phyloP scores from a whole-genome alignment of 2,888 invertebrate species.

The Cheilosia pagana region DNA sequence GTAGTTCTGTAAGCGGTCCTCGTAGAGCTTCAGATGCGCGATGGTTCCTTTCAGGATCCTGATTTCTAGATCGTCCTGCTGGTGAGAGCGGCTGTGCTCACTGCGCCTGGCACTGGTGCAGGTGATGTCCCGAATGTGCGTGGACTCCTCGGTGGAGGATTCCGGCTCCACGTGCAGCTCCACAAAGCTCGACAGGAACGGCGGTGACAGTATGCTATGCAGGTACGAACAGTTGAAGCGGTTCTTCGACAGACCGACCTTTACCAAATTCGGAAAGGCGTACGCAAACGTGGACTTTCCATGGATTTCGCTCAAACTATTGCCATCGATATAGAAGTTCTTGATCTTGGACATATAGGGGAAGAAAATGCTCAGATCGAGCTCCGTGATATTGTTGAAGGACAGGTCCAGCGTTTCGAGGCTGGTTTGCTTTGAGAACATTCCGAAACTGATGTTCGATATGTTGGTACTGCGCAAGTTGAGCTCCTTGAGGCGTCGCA shows the following conservation, averaged over 20 bases:
- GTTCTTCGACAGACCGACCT: constrained; percentile 81
- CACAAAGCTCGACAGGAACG: constrained; percentile 79
- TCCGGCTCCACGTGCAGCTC: constrained; percentile 80
- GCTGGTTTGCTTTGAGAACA: constrained; percentile 82
- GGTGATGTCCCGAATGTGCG: constrained; percentile 82
- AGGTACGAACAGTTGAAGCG: constrained; percentile 82
- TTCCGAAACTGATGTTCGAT: constrained; percentile 80
- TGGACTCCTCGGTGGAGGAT: constrained; percentile 78
- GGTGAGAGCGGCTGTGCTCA: constrained; percentile 27
- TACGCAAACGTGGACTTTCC: constrained; percentile 80
- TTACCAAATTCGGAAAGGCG: constrained; percentile 80
- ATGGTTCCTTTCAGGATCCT: constrained; percentile 61
- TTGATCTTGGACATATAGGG: constrained; percentile 81
- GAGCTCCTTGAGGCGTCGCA: constrained; percentile 80
- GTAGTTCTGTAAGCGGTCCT: constrained; percentile 79
- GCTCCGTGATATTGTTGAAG: constrained; percentile 84
- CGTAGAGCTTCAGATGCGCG: constrained; percentile 77
- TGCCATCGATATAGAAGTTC: constrained; percentile 81
- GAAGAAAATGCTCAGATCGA: constrained; percentile 82
- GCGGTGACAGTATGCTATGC: constrained; percentile 80
- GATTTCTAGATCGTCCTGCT: constrained; percentile 50
- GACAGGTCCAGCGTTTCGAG: constrained; percentile 84
- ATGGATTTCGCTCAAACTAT: constrained; percentile 80
- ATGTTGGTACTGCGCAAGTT: constrained; percentile 79
- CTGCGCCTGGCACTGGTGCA: constrained; percentile 77